Base-by-base conservation (phyloP, 2,113 vertebrate genomes). In the Ammodytes dubius region DNA sequence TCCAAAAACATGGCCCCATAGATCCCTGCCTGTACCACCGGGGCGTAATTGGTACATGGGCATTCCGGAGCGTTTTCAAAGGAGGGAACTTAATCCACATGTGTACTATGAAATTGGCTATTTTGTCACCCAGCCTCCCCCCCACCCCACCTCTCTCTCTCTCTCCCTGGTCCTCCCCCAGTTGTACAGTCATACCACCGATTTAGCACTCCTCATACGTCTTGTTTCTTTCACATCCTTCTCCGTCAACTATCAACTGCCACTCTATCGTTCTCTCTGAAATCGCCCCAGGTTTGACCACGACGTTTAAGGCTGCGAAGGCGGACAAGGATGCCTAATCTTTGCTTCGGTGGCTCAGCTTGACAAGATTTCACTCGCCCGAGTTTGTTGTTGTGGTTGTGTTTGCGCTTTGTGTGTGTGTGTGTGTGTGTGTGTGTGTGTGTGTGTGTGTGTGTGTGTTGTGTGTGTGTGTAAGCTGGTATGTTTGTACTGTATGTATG, bases 21-120 rank as follows among this genome's bases (percentile, higher is more conserved):
- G 87, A 84, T 82, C 87, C 83, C 70, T 27, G 93, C 87, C 88
- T 81, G 85, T 90, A 79, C 85, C 70, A 82, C 84, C 87, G 84
- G 91, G 88, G 77, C 42, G 88, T 93, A 92, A 93, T 93, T 95
- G 91, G 86, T 91, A 92, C 95, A 95, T 83, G 89, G 87, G 91
- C 91, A 93, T 94, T 93, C 87, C 88, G 70, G 81, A 81, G 85
- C 76, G 35, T 83, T 89, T 94, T 94, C 86, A 91, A 95, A 93
- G 93, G 91, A 87, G 85, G 58, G 76, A 85, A 88, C 90, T 90
- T 95, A 95, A 95, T 95, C 95, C 94, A 93, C 91, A 95, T 93
- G 93, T 95, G 92, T 93, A 93, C 88, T 95, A 95, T 95, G 93
- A 95, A 95, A 95, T 95, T 94, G 94, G 91, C 90, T 88, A 88